Base-by-base conservation (phyloP, 1,140 invertebrate species). In the Hyles euphorbiae region DNA sequence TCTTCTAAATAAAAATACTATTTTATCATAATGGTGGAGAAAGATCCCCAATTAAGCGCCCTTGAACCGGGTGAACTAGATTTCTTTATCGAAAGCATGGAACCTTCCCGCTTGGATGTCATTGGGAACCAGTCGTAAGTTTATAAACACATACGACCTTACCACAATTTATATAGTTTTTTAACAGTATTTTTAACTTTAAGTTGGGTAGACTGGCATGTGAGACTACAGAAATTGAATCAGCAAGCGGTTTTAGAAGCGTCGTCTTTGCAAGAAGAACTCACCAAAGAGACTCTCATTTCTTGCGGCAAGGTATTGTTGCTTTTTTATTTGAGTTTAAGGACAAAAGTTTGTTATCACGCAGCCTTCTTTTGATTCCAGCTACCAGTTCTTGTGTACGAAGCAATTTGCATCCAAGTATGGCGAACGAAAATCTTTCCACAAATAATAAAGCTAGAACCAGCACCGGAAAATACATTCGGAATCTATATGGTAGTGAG, bases 161-260 rank as follows among this genome's bases (percentile, higher is more conserved):
- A 46, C 40, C 8, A 34, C n/a, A 1, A 52, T 7, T 7, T 22
- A 22, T 22, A 22, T 22, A 22, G 22, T 22, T 22, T 22, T 22
- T 22, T 40, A 40, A 40, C 4, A 5, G 36, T 12, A 40, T 57
- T 43, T 65, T 34, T 54, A 22, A 22, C 22, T 69, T 66, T 12
- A 49, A 90, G 94, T 51, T 96, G 95, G 95, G 86, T 95, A 46
- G 94, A 95, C 70, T 93, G 92, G 80, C 95, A 96, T 68, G 93
- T 94, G 71, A 91, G 92, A 65, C 77, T 96, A 3, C 92, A 95
- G 66, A 93, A 95, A 76, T 74, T 96, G n/a, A 94, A 94, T 64
- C 94, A 96, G 76, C 94, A 96, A 90, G 94, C 94, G 40, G 90
- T 94, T 63, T 84, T 95, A 22, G 94, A 96, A 88, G 93, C 94